Evolutionary conservation across 2,797 vertebrate species (phyloP), one percentile per base, ranked within the genome.

Genomic region (Pangasius sanitwongsei): DNA sequence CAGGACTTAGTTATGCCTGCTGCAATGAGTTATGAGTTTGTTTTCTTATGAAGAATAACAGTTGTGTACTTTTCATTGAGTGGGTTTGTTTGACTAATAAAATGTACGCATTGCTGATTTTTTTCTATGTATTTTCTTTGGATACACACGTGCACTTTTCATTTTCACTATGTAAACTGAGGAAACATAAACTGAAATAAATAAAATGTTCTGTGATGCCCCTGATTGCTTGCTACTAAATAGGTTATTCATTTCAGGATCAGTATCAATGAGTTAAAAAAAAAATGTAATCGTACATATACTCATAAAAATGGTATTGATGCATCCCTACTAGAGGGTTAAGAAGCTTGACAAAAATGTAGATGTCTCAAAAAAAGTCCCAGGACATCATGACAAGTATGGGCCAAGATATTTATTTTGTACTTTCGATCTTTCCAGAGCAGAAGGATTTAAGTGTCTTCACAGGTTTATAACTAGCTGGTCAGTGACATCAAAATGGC

Each of bases 401-500:
- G 63, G 12, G 12, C 50, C 18, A 28, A 34, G 50, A 2, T 59
- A 34, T 61, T 61, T 82, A 20, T 34, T 59, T n/a, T 83, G 3
- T 83, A 83, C 34, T 37, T 25, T 55, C 80, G 7, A 61, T 83
- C 28, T 59, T 83, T 48, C 12, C 34, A 28, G 81, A n/a, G 59
- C 23, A 41, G 25, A 65, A 28, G n/a, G 81, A 41, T 6, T 34
- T 69, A 31, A 34, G 41, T 31, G 70, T 78, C 13, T 31, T 75
- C 25, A 50, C 9, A 65, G 41, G 16, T 23, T 65, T 87, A 34
- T 53, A 50, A 67, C 59, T n/a, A 44, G 4, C 75, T 80, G 86
- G 75, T 80, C 86, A 37, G 20, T 53, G 44, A 80, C n/a, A 87
- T 34, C 6, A 87, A 7, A 89, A 81, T 61, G 77, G 25, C 9